Percentiles rank a stretch among this genome's conserved stretches.
Evolutionary conservation across 2,797 vertebrate species (phyloP).

Genomic region (Melanotaenia parkinsoni): DNA sequence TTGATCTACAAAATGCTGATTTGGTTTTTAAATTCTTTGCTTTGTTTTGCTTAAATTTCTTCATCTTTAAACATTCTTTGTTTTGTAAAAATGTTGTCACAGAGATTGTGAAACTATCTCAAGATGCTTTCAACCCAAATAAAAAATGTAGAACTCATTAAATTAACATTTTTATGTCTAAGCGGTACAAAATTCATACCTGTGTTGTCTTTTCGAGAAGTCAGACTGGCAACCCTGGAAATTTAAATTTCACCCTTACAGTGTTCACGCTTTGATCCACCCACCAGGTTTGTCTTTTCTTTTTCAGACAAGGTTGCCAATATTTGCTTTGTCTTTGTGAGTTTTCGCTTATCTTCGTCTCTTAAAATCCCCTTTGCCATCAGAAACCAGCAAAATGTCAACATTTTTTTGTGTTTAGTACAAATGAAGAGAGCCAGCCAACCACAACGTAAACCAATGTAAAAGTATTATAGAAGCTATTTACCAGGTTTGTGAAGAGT

Average conservation of each 20-base stretch:
- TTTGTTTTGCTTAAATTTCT: slow-evolving; percentile 45
- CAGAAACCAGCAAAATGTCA: slow-evolving; percentile 26
- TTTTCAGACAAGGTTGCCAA: slow-evolving; percentile 1
- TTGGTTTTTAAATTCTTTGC: slow-evolving; percentile 23
- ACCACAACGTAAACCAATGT: slow-evolving; percentile 44
- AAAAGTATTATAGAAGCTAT: slow-evolving; percentile 49
- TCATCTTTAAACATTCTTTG: slow-evolving; percentile 29
- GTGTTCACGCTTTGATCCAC: background rate
- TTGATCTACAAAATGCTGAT: slow-evolving; percentile 59
- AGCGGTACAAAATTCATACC: background rate
- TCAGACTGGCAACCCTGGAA: background rate
- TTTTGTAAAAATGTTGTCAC: slow-evolving; percentile 33
- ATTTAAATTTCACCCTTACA: background rate
- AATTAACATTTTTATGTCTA: background rate
- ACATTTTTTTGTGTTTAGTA: slow-evolving; percentile 39
- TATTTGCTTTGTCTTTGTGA: slow-evolving; percentile 8
- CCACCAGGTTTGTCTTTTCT: background rate
- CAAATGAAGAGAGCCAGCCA: slow-evolving; percentile 44
- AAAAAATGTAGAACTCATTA: background rate
- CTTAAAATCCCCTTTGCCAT: slow-evolving; percentile 1
- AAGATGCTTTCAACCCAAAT: background rate
- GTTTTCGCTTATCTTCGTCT: background rate
- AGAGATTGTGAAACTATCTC: slow-evolving; percentile 4
- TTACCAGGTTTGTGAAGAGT: slow-evolving; percentile 40
- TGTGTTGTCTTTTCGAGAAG: background rate